A percentile compares a stretch with the other conserved stretches of the same genome.
Conservation (phyloP, 35 echinoderm and acorn worm species). For the Apostichopus californicus region DNA sequence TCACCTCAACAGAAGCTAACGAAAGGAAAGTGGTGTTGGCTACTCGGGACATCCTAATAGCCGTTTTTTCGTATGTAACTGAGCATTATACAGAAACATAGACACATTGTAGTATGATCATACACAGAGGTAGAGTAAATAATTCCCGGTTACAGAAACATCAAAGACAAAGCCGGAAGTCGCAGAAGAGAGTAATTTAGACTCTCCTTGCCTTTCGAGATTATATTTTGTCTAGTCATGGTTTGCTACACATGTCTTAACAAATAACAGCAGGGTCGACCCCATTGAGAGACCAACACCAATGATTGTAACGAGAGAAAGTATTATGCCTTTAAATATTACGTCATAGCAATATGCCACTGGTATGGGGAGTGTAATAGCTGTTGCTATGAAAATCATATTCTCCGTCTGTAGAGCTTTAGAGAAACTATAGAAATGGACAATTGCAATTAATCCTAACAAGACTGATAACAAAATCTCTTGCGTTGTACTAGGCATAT, state of each 20-base stretch:
- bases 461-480: neutral
- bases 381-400: neutral
- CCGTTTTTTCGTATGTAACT: too few species aligned
- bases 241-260: neutral
- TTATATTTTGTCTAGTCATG: too few species aligned
- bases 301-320: neutral
- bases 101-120: too few species aligned
- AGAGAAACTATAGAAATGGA: neutral
- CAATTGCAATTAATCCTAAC: neutral
- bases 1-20: too few species aligned
- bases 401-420: conserved; percentile 6
- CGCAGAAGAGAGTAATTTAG: too few species aligned
- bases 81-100: too few species aligned
- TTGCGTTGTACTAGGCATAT: conserved; percentile 3
- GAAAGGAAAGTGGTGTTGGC: too few species aligned
- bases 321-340: neutral
- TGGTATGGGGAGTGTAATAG: neutral
- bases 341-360: neutral
- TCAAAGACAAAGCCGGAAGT: too few species aligned
- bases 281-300: neutral
- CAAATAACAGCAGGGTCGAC: neutral
- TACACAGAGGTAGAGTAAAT: too few species aligned
- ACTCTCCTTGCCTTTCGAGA: too few species aligned
- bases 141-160: too few species aligned
- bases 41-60: too few species aligned